Base-by-base conservation (phyloP, 1,140 invertebrate genomes). In the Eumeta japonica region DNA sequence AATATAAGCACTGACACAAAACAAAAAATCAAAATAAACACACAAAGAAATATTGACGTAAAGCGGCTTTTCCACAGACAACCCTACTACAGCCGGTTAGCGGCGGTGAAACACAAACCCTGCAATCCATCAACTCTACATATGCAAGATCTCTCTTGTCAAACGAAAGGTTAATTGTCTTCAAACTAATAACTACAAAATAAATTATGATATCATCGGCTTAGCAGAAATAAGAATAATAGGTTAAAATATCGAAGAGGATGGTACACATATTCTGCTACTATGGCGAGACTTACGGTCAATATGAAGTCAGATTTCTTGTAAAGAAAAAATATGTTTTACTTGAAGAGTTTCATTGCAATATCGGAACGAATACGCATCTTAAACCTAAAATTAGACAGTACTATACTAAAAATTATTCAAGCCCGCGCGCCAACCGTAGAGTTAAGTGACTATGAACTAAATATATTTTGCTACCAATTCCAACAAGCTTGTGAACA, bases 201-300 rank as follows among this genome's bases (percentile, higher is more conserved):
- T 41, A 29, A 41, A 45, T 3, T 45, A 33, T 16, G 39, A 45
- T 33, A 36, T 41, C 16, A 41, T 45, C 11, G 36, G 44, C 18
- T n/a, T 46, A 14, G 18, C 39, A 16, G 44, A 46, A 27, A 17
- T 41, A 2, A 41, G 39, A 35, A 16, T 39, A 12, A 28, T 18
- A 27, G 39, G 39, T 7, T 37, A 42, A 18, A 41, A 29, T 10
- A 46, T 46, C 15, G 32, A 38, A 36, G 44, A 41, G 28, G 15
- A 20, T 16, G n/a, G n/a, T n/a, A n/a, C n/a, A n/a, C n/a, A n/a
- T n/a, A n/a, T n/a, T n/a, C n/a, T n/a, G 19, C 15, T 28, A 42
- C 11, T 39, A 17, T 5, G 40, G 36, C 2, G 28, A 42, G 24
- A 36, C 31, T n/a, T 39, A 36, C 28, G 45, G 36, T n/a, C 20